phyloP scores from a whole-genome alignment of 30 jellyfish, hydroid and myxozoan genomes.

The Clytia hemisphaerica region DNA sequence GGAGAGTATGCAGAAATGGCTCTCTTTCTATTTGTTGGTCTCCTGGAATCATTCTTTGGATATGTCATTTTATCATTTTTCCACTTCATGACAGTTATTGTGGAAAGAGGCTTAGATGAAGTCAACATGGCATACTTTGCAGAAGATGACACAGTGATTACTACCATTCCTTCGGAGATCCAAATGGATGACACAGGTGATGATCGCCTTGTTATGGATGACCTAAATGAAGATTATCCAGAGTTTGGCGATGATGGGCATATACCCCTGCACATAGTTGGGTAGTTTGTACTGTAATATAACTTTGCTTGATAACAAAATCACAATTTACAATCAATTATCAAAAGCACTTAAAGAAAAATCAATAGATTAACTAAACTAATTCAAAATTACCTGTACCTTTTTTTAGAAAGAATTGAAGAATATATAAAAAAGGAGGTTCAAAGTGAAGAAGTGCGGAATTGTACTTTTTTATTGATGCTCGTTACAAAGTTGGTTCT shows the following conservation, averaged over 20 bases:
- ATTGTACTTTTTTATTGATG: too few relatives aligned
- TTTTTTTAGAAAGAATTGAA: too few relatives aligned
- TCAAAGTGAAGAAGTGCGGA: too few relatives aligned
- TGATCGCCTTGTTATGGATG: slow-evolving; percentile 39
- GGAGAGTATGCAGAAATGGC: slow-evolving; percentile 1
- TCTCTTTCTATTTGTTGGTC: neutral
- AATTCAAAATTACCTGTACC: too few relatives aligned
- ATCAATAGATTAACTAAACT: too few relatives aligned
- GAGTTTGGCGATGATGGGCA: neutral
- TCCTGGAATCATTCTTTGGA: slow-evolving; percentile 23
- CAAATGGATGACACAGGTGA: slow-evolving; percentile 29
- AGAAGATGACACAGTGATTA: slow-evolving; percentile 22
- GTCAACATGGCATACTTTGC: slow-evolving; percentile 30
- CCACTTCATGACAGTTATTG: slow-evolving; percentile 24
- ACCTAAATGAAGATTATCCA: slow-evolving; percentile 33
- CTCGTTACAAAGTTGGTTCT: too few relatives aligned
- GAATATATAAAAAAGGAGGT: too few relatives aligned
- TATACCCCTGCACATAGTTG: too few relatives aligned
- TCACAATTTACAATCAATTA: too few relatives aligned
- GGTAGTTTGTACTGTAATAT: too few relatives aligned
- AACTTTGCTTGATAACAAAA: too few relatives aligned
- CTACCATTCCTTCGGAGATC: neutral
- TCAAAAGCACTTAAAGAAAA: too few relatives aligned
- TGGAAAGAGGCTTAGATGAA: slow-evolving; percentile 34
- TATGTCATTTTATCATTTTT: slow-evolving; percentile 26